Evolutionary conservation across 2,797 vertebrate genomes (phyloP).

Genomic region (Anguilla marmorata): DNA sequence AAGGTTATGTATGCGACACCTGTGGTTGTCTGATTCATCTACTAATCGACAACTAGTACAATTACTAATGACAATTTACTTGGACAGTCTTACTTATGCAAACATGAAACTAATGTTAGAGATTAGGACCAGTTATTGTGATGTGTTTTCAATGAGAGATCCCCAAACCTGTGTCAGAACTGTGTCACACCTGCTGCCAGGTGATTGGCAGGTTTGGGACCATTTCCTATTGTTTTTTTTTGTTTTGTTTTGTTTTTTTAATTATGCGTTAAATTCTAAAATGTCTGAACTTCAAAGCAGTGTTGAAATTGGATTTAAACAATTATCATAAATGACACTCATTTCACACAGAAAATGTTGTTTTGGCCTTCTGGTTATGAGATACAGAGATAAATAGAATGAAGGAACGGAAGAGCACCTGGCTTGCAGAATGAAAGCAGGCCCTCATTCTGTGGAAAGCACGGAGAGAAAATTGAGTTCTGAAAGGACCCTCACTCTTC

Average conservation of each 20-base stretch:
- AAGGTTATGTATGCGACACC: too few relatives aligned
- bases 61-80: not conserved
- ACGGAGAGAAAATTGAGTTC: conserved; percentile 35
- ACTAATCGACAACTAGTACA: too few relatives aligned
- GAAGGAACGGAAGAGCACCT: not conserved
- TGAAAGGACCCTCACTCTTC: conserved; percentile 57
- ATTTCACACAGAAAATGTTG: not conserved
- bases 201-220: not conserved
- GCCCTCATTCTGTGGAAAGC: not conserved
- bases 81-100: not conserved
- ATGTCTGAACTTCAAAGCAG: not conserved
- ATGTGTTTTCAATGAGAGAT: not conserved
- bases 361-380: not conserved
- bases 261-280: not conserved
- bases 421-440: not conserved
- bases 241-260: too few relatives aligned
- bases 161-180: not conserved
- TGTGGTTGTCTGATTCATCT: too few relatives aligned
- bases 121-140: too few relatives aligned
- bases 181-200: not conserved
- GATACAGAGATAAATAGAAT: not conserved
- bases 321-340: not conserved
- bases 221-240: not conserved
- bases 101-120: not conserved
- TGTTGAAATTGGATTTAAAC: not conserved